Evolutionary conservation across 2,113 vertebrate species (phyloP).

Genomic region (Menidia beryllina): DNA sequence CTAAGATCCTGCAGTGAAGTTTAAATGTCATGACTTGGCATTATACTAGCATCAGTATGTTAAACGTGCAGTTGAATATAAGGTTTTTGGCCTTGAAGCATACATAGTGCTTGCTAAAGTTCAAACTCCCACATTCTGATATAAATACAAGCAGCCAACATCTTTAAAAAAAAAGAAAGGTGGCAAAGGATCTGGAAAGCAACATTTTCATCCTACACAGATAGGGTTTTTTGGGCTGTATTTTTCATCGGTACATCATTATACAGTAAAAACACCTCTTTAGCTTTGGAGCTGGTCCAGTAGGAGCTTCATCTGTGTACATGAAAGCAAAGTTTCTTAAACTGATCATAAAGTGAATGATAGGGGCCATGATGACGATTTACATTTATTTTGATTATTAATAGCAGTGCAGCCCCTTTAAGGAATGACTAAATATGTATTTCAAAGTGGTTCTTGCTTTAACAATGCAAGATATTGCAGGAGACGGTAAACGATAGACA

Average conservation of each 20-base stretch:
- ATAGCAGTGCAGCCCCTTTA: background rate
- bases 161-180: background rate
- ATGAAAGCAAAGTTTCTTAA: background rate
- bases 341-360: background rate
- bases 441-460: background rate
- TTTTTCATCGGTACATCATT: background rate
- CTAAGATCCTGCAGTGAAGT: conserved; percentile 53
- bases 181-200: background rate
- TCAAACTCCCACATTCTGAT: background rate
- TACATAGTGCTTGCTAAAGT: background rate
- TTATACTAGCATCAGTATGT: conserved; percentile 32
- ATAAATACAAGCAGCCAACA: background rate
- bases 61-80: conserved; percentile 28
- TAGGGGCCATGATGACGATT: background rate
- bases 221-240: background rate
- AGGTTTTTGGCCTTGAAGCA: background rate
- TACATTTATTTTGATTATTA: background rate
- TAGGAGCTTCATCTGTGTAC: background rate
- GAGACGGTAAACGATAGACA: background rate
- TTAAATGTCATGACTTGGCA: conserved; percentile 75
- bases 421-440: background rate
- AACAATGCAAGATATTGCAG: background rate
- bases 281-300: background rate
- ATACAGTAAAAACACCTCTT: too few species aligned
- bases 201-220: background rate